Base-by-base conservation (phyloP, 2,888 invertebrate species). In the Mesorhabditis spiculigera region DNA sequence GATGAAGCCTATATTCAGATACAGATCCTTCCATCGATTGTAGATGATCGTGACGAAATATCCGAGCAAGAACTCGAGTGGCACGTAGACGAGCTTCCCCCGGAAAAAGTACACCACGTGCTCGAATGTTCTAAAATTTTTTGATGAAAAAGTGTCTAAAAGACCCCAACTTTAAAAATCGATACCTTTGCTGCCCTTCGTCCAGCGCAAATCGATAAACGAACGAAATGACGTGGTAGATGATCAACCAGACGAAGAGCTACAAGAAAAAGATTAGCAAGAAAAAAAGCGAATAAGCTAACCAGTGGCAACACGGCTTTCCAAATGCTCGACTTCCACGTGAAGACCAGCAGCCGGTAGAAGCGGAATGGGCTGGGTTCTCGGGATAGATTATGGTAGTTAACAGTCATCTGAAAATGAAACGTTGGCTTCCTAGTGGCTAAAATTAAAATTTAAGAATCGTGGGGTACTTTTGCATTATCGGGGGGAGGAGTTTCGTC, bases 1-100 rank as follows among this genome's bases (percentile, higher is more conserved):
- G 61, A 79, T 78, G 67, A 79, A 79, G 45, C 79, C 79, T 45
- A 79, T 79, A 3, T 76, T 77, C 66, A 74, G 76, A 65, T 78
- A 79, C 3, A 77, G 69, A 43, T 78, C 77, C 5, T 75, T 77
- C 79, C 79, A 79, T 68, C 79, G 67, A 62, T 74, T 74, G 41
- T 78, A 71, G 42, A 79, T 72, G 3, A 72, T 72, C 28, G 79
- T 78, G 28, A 75, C 75, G 63, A 78, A 79, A 66, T 78, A 79
- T 62, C 79, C 79, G 43, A 79, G 71, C 10, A 79, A 73, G 16
- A 79, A 69, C 63, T 79, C 77, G 4, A 79, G 66, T 13, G 79
- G 79, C 64, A 79, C 77, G 67, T 77, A 78, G 4, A 68, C 68
- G 16, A 79, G 45, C 41, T 76, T 63, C 16, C 69, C 73, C 42